Evolutionary conservation across 2,797 vertebrate species (phyloP).

Genomic region (Eurystomus glaucurus): DNA sequence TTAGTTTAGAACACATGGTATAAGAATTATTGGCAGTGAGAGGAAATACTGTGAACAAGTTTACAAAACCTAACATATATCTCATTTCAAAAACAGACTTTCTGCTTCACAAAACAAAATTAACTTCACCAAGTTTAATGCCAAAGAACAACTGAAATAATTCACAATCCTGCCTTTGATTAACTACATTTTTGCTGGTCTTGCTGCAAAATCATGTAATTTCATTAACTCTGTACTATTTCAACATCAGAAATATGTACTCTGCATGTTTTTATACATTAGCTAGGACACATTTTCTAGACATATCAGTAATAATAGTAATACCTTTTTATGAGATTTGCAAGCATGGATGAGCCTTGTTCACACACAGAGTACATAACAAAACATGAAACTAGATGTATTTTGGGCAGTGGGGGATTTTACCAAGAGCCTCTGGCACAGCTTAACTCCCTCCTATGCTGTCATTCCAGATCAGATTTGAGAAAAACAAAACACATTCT

Average conservation of each 20-base stretch:
- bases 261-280: neutral
- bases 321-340: neutral
- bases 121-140: neutral
- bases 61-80: neutral
- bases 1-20: neutral
- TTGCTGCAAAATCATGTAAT: neutral
- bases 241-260: neutral
- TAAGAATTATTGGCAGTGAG: neutral
- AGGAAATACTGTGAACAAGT: neutral
- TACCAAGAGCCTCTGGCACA: neutral
- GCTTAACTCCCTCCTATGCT: neutral
- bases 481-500: neutral
- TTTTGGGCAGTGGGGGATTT: neutral
- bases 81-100: neutral
- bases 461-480: neutral
- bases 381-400: neutral
- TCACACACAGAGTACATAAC: neutral
- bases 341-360: neutral
- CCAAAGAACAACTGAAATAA: neutral
- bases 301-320: neutral
- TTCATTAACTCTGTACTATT: neutral
- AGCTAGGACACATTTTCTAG: neutral
- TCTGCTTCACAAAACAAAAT: neutral
- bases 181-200: neutral
- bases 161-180: neutral